A percentile compares a stretch with the other conserved stretches of the same genome.
Evolutionary conservation across 2,888 invertebrate species (phyloP).

Genomic region (Exephanes ischioxanthus): DNA sequence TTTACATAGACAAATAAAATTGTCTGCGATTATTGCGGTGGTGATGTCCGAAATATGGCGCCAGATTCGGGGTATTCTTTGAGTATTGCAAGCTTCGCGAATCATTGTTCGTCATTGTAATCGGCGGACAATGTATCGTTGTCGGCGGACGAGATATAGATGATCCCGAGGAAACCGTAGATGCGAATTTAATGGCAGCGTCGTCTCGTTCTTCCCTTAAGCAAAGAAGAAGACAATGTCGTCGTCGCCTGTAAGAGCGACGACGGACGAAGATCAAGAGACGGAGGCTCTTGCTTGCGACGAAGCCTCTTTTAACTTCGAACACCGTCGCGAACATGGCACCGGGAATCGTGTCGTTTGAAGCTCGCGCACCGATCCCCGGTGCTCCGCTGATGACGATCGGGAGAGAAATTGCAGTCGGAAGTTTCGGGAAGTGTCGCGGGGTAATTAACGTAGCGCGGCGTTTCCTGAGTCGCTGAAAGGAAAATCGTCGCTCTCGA

Average conservation of each 20-base stretch:
- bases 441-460: conserved; percentile 45
- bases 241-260: conserved; percentile 30
- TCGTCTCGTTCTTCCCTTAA: conserved; percentile 64
- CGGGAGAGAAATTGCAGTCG: conserved; percentile 45
- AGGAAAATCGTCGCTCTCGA: conserved; percentile 16
- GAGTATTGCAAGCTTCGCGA: conserved; percentile 89
- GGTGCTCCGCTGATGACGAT: not conserved
- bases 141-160: conserved; percentile 85
- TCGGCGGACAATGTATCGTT: conserved; percentile 79
- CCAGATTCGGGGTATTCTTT: conserved; percentile 87
- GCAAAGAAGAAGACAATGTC: conserved; percentile 29
- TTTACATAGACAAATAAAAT: no score
- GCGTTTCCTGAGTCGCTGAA: conserved; percentile 28
- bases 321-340: not conserved
- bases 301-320: not conserved
- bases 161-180: conserved; percentile 84
- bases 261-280: conserved; percentile 47
- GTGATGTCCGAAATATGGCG: conserved; percentile 67
- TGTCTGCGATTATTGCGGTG: not conserved
- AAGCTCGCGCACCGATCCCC: not conserved
- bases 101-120: conserved; percentile 84
- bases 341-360: not conserved
- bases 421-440: conserved; percentile 38
- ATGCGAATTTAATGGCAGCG: conserved; percentile 86
- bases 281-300: conserved; percentile 25